These are phyloP conservation scores for Musca domestica DNA, from an alignment of 1,140 invertebrate genomes.

Conservation along the genomic window DNA sequence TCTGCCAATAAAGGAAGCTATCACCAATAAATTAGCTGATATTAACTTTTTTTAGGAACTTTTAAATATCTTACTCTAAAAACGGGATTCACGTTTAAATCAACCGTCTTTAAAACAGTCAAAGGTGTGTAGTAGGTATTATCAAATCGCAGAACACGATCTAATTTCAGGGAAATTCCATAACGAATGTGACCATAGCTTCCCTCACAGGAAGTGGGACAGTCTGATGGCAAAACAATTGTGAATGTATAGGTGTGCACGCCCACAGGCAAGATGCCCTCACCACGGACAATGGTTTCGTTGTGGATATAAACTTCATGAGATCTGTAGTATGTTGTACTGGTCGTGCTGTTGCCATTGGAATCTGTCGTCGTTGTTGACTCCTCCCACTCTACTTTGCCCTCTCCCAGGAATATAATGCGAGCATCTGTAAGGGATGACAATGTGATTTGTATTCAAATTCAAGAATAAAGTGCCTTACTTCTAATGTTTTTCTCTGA, in stretches of 20 bases:
- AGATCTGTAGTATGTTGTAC: constrained; percentile 3
- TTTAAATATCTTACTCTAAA: constrained; percentile 19
- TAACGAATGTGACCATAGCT: constrained; percentile 68
- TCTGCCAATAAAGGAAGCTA: constrained; percentile 33
- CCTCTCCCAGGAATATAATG: constrained; percentile 38
- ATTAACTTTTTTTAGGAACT: too few species aligned
- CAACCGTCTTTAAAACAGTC: constrained; percentile 66
- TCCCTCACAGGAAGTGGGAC: constrained; percentile 71
- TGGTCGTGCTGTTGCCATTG: constrained; percentile 55
- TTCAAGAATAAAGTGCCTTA: constrained; percentile 22
- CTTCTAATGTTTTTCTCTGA: constrained; percentile 37
- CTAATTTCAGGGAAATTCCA: constrained; percentile 49
- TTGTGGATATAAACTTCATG: constrained; percentile 2
- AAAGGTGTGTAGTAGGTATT: constrained; percentile 63
- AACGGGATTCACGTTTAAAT: constrained; percentile 61
- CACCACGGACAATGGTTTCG: background rate
- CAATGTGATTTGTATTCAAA: too few species aligned
- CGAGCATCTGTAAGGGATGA: constrained; percentile 31
- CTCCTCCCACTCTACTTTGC: constrained; percentile 42
- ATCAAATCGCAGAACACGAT: background rate
- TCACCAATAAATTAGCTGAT: background rate
- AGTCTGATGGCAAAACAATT: constrained; percentile 57
- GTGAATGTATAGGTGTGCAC: constrained; percentile 60
- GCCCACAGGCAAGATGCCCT: constrained; percentile 40
- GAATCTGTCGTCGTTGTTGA: constrained; percentile 60